Evolutionary conservation across 2,797 vertebrate species (phyloP).

Genomic region (Coilia nasus): DNA sequence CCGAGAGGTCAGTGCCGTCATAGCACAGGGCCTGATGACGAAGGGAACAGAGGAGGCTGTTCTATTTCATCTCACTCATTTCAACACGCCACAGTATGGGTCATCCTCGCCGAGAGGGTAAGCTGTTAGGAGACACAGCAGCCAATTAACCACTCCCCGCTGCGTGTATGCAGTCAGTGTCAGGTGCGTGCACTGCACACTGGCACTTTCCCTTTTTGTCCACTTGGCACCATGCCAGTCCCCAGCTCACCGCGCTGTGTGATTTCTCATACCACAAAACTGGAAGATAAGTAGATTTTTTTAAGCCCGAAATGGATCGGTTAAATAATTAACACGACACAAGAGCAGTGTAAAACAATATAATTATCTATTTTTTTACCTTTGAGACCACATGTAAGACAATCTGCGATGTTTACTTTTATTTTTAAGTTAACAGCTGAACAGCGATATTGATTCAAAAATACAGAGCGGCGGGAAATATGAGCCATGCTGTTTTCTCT

Average conservation of each 20-base stretch:
- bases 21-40: not conserved
- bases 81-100: no score
- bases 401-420: not conserved
- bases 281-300: not conserved
- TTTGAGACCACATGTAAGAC: not conserved
- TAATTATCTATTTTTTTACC: not conserved
- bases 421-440: not conserved
- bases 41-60: not conserved
- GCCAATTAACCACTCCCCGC: no score
- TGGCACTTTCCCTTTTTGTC: no score
- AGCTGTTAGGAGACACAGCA: no score
- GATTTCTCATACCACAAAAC: not conserved
- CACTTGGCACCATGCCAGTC: no score
- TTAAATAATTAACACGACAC: not conserved
- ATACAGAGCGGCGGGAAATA: not conserved
- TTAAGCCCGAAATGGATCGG: not conserved
- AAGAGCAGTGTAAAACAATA: not conserved
- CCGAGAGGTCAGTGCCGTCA: conserved; percentile 27
- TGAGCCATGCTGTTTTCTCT: not conserved
- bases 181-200: no score
- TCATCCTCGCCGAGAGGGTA: no score
- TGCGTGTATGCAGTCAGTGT: no score
- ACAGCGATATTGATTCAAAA: not conserved
- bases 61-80: no score
- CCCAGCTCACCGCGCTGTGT: no score